phyloP scores from a whole-genome alignment of 2,888 invertebrate species.

The Blastobasis lacticolella region DNA sequence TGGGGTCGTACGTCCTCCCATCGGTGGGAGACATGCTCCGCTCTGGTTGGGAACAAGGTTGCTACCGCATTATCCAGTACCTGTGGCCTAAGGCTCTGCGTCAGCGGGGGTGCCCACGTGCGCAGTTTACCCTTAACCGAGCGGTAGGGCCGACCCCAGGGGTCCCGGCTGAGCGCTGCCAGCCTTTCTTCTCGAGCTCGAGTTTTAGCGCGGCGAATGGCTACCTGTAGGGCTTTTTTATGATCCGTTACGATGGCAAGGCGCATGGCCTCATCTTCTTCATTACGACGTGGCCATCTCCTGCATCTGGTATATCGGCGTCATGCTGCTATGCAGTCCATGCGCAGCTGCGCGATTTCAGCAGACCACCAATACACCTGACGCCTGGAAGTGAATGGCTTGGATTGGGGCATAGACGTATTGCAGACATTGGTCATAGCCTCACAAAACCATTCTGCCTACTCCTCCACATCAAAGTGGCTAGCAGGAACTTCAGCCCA shows the following conservation, averaged over 20 bases:
- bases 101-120: not conserved
- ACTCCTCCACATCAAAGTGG: not conserved
- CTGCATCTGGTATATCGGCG: conserved; percentile 6
- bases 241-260: not conserved
- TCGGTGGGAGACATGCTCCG: no score
- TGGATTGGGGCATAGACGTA: conserved; percentile 7
- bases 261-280: not conserved
- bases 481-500: not conserved
- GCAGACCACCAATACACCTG: conserved; percentile 13
- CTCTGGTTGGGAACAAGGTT: not conserved
- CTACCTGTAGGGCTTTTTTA: not conserved
- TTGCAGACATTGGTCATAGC: conserved; percentile 2
- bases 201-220: not conserved
- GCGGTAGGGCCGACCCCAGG: conserved; percentile 2
- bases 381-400: not conserved
- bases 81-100: not conserved
- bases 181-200: not conserved
- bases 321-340: conserved; percentile 4
- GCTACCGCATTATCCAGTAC: not conserved
- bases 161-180: not conserved
- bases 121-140: conserved; percentile 1
- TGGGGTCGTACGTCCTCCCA: no score
- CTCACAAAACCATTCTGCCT: not conserved
- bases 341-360: conserved; percentile 4
- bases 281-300: not conserved